Evolutionary conservation across 1,140 invertebrate species (phyloP).

Genomic region (Drosophila sturtevanti): DNA sequence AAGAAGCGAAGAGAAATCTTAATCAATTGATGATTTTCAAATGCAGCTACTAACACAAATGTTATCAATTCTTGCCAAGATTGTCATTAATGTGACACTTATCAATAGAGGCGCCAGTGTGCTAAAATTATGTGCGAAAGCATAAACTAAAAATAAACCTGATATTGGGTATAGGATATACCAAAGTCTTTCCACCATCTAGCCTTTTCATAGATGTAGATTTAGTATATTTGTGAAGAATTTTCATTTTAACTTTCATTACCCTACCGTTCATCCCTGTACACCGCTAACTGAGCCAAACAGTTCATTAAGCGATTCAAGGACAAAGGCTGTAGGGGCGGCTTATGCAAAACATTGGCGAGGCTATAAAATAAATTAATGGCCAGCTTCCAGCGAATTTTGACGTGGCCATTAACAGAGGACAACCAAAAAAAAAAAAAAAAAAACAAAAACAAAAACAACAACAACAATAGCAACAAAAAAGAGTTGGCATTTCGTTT

Average conservation of each 20-base stretch:
- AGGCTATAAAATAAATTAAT: slow-evolving; percentile 57
- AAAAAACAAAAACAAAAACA: neutral
- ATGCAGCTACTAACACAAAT: no score
- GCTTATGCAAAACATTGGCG: slow-evolving; percentile 41
- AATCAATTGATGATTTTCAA: no score
- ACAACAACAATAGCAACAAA: slow-evolving; percentile 19
- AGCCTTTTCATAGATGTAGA: neutral
- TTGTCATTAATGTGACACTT: no score
- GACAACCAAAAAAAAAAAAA: neutral
- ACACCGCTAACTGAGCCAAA: neutral
- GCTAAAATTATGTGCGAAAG: no score
- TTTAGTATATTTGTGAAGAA: slow-evolving; percentile 30
- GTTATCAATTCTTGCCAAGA: no score
- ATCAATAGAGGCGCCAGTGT: no score
- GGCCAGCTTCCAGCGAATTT: slow-evolving; percentile 32
- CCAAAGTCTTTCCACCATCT: neutral
- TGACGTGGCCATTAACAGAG: slow-evolving; percentile 34
- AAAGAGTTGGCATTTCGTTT: slow-evolving; percentile 27
- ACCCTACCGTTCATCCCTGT: neutral
- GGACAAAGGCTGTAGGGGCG: slow-evolving; percentile 29
- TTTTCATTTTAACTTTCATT: slow-evolving; percentile 4
- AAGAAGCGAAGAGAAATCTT: no score
- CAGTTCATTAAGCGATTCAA: slow-evolving; percentile 55
- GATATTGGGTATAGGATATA: neutral
- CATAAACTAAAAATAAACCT: no score